These are phyloP conservation scores for Dinocampus coccinellae DNA, from an alignment of 2,888 invertebrate species.

Conservation along the genomic window DNA sequence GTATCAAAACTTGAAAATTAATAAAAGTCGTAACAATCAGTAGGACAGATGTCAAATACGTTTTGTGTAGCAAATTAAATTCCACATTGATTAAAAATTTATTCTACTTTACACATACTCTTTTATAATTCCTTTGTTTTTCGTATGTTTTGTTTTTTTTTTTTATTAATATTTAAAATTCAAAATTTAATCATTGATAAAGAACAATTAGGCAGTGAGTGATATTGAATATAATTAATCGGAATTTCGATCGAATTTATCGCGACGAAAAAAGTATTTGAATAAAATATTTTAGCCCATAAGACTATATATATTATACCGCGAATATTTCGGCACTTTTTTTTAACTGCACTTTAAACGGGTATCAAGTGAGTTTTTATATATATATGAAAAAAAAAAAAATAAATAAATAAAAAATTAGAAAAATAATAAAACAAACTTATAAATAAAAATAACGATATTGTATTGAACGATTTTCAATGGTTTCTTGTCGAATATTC, in stretches of 20 bases:
- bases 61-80: no score
- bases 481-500: no score
- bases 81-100: no score
- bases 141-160: no score
- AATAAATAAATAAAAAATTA: slow-evolving; percentile 29
- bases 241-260: slow-evolving; percentile 24
- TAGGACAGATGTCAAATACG: no score
- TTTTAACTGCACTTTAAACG: not conserved
- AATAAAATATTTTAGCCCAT: not conserved
- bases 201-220: not conserved
- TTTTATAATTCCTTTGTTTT: no score
- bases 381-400: slow-evolving; percentile 4
- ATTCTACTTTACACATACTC: no score
- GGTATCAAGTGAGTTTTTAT: slow-evolving; percentile 1
- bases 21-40: no score
- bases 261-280: not conserved
- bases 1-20: no score
- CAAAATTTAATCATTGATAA: not conserved
- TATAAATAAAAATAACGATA: slow-evolving; percentile 1
- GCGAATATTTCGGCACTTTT: not conserved
- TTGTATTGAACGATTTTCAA: not conserved
- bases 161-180: not conserved
- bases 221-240: not conserved
- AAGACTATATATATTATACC: not conserved
- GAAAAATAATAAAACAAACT: slow-evolving; percentile 10